Evolutionary conservation across 2,888 invertebrate genomes (phyloP).

Genomic region (Drosophila nr. perissopoda): DNA sequence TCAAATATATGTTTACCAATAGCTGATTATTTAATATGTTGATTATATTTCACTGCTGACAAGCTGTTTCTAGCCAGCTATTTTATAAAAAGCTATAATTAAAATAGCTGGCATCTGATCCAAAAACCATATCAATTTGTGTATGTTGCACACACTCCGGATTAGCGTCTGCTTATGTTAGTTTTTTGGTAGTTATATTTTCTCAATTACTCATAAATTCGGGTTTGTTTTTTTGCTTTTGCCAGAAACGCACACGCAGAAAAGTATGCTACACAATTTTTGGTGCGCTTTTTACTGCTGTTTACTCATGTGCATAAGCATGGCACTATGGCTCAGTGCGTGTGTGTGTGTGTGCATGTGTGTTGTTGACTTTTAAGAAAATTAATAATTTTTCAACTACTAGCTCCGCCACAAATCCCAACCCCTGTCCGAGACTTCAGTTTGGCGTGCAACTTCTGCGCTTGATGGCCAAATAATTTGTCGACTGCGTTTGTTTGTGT

Average conservation of each 20-base stretch:
- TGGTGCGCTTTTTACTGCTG: conserved; percentile 33
- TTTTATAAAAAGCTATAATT: neutral
- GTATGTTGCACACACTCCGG: neutral
- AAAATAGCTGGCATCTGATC: neutral
- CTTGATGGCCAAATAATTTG: conserved; percentile 81
- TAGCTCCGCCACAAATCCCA: neutral
- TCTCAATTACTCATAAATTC: conserved; percentile 55
- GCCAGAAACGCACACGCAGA: neutral
- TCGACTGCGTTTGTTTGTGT: conserved; percentile 54
- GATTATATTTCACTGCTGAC: neutral
- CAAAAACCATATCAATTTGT: neutral
- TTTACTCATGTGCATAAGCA: conserved; percentile 70
- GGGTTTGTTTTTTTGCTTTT: conserved; percentile 11
- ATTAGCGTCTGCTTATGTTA: neutral
- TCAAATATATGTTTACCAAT: neutral
- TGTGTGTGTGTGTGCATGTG: conserved; percentile 26
- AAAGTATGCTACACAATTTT: conserved; percentile 67
- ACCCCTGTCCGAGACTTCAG: neutral
- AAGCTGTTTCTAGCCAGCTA: neutral
- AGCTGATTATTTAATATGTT: neutral
- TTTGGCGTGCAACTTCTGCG: conserved; percentile 61
- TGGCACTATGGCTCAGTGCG: conserved; percentile 32
- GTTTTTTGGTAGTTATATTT: conserved; percentile 3
- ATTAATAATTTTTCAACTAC: conserved; percentile 72
- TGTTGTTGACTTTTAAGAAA: conserved; percentile 71